Percentiles rank a stretch among this genome's conserved stretches.
Conservation (phyloP, 2,888 invertebrate genomes). For the Lithodes maja region DNA sequence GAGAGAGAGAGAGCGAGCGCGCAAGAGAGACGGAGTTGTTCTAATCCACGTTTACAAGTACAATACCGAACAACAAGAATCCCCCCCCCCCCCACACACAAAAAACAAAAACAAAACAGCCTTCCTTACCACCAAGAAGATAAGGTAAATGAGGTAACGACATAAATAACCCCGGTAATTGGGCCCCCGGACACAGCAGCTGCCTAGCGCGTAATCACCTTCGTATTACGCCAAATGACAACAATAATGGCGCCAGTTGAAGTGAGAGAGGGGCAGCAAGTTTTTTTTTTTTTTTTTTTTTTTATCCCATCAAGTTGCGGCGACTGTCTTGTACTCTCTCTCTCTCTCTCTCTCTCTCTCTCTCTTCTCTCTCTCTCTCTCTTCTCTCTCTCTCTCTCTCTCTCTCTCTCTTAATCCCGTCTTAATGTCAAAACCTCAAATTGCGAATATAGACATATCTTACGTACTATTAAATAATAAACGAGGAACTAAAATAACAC, state of each 20-base stretch:
- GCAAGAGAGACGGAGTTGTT: no score
- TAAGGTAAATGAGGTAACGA: slow-evolving; percentile 50
- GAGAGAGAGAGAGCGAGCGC: no score
- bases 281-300: background rate
- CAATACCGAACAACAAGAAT: no score
- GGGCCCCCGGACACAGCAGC: slow-evolving; percentile 29
- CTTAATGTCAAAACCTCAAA: no score
- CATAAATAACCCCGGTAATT: slow-evolving; percentile 53
- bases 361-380: background rate
- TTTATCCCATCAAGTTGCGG: background rate
- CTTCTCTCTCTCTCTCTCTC: background rate
- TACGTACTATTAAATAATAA: no score
- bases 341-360: background rate
- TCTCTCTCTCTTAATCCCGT: background rate
- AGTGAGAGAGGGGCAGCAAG: background rate
- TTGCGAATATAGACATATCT: no score
- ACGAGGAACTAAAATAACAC: no score
- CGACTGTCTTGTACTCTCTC: background rate
- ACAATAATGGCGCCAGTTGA: slow-evolving; percentile 33
- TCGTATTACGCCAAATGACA: slow-evolving; percentile 56
- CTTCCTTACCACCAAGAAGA: background rate
- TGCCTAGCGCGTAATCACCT: slow-evolving; percentile 36
- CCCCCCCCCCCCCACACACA: no score
- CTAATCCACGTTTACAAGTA: no score
- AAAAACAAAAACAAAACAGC: no score